Percentiles rank a stretch among this genome's conserved stretches.
Evolutionary conservation across 2,797 vertebrate genomes (phyloP).

Genomic region (Anisognathus igniventris): DNA sequence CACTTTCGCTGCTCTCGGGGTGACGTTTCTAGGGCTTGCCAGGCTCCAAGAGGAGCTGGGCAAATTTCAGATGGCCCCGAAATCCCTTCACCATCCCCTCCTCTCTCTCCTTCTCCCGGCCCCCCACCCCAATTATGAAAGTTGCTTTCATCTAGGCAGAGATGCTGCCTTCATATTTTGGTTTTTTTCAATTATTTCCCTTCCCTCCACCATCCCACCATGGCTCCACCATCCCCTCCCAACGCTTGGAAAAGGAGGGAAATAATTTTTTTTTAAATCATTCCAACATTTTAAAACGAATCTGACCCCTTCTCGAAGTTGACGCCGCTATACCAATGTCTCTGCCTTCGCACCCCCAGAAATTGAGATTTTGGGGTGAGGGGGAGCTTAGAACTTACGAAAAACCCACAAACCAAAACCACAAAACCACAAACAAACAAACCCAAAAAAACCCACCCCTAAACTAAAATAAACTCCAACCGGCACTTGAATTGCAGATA

Average conservation of each 20-base stretch:
- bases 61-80: neutral
- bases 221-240: neutral
- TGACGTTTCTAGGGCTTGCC: neutral
- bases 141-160: neutral
- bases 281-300: neutral
- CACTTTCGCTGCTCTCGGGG: neutral
- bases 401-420: neutral
- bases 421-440: neutral
- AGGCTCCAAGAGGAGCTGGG: neutral
- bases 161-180: neutral
- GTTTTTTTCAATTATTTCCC: neutral
- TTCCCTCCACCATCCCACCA: neutral
- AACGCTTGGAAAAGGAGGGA: neutral
- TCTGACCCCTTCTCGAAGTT: neutral
- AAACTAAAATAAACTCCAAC: neutral
- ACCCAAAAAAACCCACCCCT: neutral
- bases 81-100: neutral
- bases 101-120: rapidly evolving
- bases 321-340: neutral
- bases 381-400: neutral
- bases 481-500: slow-evolving; percentile 47
- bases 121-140: neutral
- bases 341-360: neutral
- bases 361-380: neutral
- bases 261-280: neutral